Percentiles rank a stretch among this genome's conserved stretches.
phyloP scores from a whole-genome alignment of 2,797 vertebrate genomes.

The Sebastes taczanowskii region DNA sequence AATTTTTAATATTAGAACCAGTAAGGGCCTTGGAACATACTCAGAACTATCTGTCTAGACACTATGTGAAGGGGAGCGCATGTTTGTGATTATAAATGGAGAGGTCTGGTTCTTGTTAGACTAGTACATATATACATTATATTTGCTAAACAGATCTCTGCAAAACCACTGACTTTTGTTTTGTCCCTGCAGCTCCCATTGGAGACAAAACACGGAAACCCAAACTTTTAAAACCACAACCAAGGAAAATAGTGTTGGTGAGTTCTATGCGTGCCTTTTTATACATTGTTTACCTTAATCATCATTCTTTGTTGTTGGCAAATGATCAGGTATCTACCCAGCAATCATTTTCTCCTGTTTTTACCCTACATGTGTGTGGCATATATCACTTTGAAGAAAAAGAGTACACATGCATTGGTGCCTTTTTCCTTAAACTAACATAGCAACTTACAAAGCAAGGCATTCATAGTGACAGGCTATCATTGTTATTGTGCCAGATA shows the following conservation, averaged over 20 bases:
- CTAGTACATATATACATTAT: neutral
- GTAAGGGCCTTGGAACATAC: neutral
- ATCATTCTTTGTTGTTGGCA: neutral
- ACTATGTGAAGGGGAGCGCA: neutral
- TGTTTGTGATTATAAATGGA: neutral
- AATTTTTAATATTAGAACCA: neutral
- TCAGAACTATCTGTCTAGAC: neutral
- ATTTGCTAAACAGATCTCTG: neutral
- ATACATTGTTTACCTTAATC: neutral
- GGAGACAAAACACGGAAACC: constrained; percentile 85
- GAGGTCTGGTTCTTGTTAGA: neutral
- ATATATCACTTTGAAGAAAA: neutral
- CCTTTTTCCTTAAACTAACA: neutral
- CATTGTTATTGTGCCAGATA: neutral
- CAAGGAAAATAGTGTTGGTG: constrained; percentile 90
- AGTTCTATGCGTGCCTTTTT: constrained; percentile 64
- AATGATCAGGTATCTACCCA: neutral
- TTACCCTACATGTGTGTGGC: neutral
- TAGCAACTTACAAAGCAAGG: neutral
- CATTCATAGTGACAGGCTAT: neutral
- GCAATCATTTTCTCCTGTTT: neutral
- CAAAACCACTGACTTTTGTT: constrained; percentile 4
- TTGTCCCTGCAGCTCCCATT: constrained; percentile 84
- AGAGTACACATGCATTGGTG: neutral
- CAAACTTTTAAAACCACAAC: constrained; percentile 93